Evolutionary conservation across 2,113 vertebrate species (phyloP).

Genomic region (Clarias magur): DNA sequence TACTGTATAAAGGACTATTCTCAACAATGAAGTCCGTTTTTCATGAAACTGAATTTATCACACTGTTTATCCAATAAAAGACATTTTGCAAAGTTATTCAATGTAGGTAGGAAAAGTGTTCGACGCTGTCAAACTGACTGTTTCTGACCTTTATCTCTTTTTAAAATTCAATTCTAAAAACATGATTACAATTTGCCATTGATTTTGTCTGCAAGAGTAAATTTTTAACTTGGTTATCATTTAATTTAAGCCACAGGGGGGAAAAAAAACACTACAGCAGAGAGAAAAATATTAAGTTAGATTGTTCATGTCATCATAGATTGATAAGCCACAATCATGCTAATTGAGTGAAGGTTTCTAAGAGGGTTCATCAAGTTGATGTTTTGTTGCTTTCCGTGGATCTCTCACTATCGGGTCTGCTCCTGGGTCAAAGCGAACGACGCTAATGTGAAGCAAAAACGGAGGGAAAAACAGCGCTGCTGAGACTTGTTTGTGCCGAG

Average conservation of each 20-base stretch:
- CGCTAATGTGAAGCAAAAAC: neutral
- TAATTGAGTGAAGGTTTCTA: constrained; percentile 19
- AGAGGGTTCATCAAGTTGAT: neutral
- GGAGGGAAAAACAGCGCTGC: constrained; percentile 2
- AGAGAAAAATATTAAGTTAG: constrained; percentile 1
- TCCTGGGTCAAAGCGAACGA: constrained; percentile 10
- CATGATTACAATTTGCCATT: neutral
- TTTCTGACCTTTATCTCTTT: neutral
- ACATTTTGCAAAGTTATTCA: neutral
- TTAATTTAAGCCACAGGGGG: neutral
- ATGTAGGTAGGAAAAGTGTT: neutral
- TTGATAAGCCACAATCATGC: constrained; percentile 34
- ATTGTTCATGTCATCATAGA: constrained; percentile 29
- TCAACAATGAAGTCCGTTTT: neutral
- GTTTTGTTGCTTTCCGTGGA: neutral
- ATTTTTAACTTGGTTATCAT: neutral
- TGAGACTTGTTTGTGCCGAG: neutral
- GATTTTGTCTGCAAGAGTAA: neutral
- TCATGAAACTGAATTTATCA: neutral
- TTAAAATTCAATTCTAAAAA: neutral
- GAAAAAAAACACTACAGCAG: neutral
- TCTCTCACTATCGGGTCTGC: neutral
- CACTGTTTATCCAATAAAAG: neutral
- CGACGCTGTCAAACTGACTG: neutral
- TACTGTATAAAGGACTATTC: neutral